A percentile compares a stretch with the other conserved stretches of the same genome.
These are phyloP conservation scores for Heliconius himera DNA, from an alignment of 1,140 invertebrate genomes.

Conservation along the genomic window DNA sequence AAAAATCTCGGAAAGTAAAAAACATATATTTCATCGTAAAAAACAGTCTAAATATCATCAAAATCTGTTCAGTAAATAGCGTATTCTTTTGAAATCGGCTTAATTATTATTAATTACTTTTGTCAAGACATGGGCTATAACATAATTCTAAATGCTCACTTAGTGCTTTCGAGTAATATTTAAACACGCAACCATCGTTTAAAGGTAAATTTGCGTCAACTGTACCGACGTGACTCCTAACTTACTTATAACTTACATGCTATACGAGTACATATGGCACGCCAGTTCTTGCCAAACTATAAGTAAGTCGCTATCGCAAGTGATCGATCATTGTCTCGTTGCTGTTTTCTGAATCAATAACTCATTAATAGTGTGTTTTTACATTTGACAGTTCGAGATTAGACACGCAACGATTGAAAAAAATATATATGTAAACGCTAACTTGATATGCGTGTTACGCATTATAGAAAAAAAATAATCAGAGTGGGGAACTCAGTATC, in stretches of 20 bases:
- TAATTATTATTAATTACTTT: too few relatives aligned
- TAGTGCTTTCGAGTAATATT: too few relatives aligned
- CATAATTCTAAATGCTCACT: too few relatives aligned
- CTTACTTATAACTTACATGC: neutral
- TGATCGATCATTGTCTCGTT: conserved; percentile 2
- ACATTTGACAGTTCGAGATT: conserved; percentile 4
- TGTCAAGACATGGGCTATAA: too few relatives aligned
- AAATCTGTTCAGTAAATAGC: too few relatives aligned
- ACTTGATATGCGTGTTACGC: neutral
- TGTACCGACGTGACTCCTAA: neutral
- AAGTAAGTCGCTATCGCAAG: neutral
- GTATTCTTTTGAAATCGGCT: too few relatives aligned
- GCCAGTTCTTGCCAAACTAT: neutral
- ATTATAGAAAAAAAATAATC: neutral
- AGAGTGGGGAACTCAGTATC: too few relatives aligned
- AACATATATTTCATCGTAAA: too few relatives aligned
- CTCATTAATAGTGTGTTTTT: neutral
- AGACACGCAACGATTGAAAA: neutral
- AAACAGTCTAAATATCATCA: too few relatives aligned
- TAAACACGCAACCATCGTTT: neutral
- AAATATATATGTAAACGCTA: neutral
- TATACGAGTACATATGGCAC: neutral
- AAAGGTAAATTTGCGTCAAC: neutral
- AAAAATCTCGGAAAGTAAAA: too few relatives aligned
- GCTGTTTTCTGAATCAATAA: conserved; percentile 13